Evolutionary conservation across 2,888 invertebrate species (phyloP).

Genomic region (Pterostichus madidus): DNA sequence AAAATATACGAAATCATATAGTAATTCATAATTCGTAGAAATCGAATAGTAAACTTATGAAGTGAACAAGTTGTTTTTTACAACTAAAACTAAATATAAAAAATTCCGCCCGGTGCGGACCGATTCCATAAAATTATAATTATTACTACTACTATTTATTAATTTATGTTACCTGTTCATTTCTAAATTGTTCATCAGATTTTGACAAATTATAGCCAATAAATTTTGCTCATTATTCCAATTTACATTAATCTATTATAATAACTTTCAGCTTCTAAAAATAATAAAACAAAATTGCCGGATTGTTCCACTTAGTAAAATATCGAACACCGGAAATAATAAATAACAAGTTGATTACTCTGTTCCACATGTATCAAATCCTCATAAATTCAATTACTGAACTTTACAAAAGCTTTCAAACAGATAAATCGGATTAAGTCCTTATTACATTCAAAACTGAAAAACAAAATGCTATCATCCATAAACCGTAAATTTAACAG

Average conservation of each 20-base stretch:
- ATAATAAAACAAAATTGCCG: constrained; percentile 12
- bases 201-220: constrained; percentile 3
- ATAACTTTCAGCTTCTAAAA: neutral
- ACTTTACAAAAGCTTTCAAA: constrained; percentile 11
- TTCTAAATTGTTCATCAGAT: too few species aligned
- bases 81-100: too few species aligned
- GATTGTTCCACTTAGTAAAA: constrained; percentile 33
- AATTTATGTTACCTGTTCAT: neutral
- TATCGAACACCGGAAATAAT: constrained; percentile 29
- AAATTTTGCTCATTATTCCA: neutral
- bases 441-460: constrained; percentile 29
- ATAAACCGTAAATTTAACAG: constrained; percentile 8
- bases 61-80: too few species aligned
- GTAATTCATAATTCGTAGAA: too few species aligned
- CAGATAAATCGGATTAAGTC: constrained; percentile 26
- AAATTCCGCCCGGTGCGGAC: too few species aligned
- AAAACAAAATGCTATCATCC: constrained; percentile 2
- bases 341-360: constrained; percentile 40
- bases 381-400: constrained; percentile 27
- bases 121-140: neutral
- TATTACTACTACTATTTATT: neutral
- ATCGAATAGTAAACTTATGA: too few species aligned
- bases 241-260: neutral
- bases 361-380: constrained; percentile 12
- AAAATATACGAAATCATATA: too few species aligned